These are phyloP conservation scores for Hippocampus guttulatus DNA, from an alignment of 2,113 vertebrate genomes.

Conservation along the genomic window DNA sequence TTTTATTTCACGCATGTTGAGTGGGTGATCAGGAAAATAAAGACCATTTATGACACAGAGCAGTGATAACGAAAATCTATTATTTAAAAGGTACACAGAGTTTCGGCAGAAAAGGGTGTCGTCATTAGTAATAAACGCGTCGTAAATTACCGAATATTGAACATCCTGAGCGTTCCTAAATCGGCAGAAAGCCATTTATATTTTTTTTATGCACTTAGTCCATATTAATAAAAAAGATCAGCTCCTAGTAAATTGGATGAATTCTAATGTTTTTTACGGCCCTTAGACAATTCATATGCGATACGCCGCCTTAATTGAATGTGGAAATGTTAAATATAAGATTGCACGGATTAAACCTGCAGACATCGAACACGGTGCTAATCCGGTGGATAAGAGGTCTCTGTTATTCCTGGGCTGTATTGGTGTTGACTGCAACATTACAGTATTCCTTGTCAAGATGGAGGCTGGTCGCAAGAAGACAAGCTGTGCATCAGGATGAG, in stretches of 20 bases:
- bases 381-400: neutral
- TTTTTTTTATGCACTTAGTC: constrained; percentile 4
- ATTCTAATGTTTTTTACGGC: neutral
- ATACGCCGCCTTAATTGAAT: constrained; percentile 10
- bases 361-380: neutral
- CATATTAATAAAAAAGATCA: constrained; percentile 5
- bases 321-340: neutral
- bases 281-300: constrained; percentile 8
- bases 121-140: neutral
- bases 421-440: neutral
- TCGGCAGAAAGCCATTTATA: constrained; percentile 5
- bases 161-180: neutral
- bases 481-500: neutral
- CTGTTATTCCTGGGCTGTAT: neutral
- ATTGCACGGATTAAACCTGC: neutral
- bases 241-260: neutral
- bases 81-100: neutral
- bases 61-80: neutral
- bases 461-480: constrained; percentile 1
- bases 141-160: neutral
- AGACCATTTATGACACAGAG: neutral
- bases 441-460: neutral
- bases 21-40: neutral
- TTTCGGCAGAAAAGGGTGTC: neutral
- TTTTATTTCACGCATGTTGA: neutral